A percentile compares a stretch with the other conserved stretches of the same genome.
These are phyloP conservation scores for Chironomus tepperi DNA, from an alignment of 1,140 invertebrate species.

Conservation along the genomic window DNA sequence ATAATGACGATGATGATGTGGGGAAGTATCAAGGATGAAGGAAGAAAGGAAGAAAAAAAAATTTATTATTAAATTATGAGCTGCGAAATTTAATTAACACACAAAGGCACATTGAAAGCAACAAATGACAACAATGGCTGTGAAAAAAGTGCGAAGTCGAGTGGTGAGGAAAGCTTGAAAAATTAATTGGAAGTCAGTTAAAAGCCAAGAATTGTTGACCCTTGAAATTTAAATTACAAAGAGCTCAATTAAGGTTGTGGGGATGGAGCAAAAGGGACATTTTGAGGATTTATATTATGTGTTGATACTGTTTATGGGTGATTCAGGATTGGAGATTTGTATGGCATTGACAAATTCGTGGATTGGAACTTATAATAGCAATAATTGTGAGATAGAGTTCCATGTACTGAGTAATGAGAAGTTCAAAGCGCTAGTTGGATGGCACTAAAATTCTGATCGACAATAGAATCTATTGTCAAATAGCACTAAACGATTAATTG, in stretches of 20 bases:
- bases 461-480: no score
- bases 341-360: no score
- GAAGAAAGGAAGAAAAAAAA: not conserved
- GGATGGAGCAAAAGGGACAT: not conserved
- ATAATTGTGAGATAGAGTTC: no score
- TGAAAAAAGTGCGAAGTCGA: no score
- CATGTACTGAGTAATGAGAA: no score
- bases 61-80: not conserved
- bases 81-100: not conserved
- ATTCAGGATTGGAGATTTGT: no score
- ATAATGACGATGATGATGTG: not conserved
- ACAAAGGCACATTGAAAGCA: not conserved
- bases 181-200: conserved; percentile 1
- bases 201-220: not conserved
- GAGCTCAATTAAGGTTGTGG: not conserved
- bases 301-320: no score
- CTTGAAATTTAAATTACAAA: not conserved
- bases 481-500: no score
- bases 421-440: no score
- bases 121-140: not conserved
- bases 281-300: no score
- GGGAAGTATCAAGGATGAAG: not conserved
- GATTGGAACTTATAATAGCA: no score
- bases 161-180: not conserved
- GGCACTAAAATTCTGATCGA: no score